Evolutionary conservation across 2,888 invertebrate genomes (phyloP), one percentile per base, ranked within the genome.

Genomic region (Blera fallax): DNA sequence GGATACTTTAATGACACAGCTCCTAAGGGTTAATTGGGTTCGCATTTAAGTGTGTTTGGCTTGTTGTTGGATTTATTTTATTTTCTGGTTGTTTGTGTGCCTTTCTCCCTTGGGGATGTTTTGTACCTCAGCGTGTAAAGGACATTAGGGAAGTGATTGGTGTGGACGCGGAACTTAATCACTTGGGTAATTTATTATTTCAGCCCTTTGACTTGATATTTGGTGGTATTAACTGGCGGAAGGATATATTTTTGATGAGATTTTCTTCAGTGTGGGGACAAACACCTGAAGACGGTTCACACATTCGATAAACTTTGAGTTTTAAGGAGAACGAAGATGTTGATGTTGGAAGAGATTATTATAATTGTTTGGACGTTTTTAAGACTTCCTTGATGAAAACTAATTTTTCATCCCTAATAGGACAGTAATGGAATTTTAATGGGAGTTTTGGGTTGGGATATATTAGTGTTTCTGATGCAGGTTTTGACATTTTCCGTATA

Each of bases 11-110:
- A 80, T 80, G 77, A 62, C 58, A 65, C 60, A 72, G 65, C 60
- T 80, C 60, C 84, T 64, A 40, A 67, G 76, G 81, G 85, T 85
- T 85, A 85, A 85, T 81, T 81, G 81, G 81, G 81, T 74, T 65
- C 76, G 67, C 62, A 70, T 64, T 84, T 84, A 84, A 76, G 84
- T 84, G 84, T 84, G 84, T 37, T 64, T 16, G 54, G 58, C 18
- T 64, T 74, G 58, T 58, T 79, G 73, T 62, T 69, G 50, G 73
- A 69, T 74, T 83, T 56, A 37, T 43, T 45, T 45, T 52, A 11
- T 56, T 56, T 58, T 18, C 11, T 54, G 3, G 45, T 64, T 54
- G 32, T 37, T 40, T 21, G n/a, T 32, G 40, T 40, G 21, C 43
- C 69, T 34, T 37, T 18, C 58, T 11, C 11, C 29, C 29, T 64